These are phyloP conservation scores for Silurus aristotelis DNA, from an alignment of 2,797 vertebrate species.

Conservation along the genomic window DNA sequence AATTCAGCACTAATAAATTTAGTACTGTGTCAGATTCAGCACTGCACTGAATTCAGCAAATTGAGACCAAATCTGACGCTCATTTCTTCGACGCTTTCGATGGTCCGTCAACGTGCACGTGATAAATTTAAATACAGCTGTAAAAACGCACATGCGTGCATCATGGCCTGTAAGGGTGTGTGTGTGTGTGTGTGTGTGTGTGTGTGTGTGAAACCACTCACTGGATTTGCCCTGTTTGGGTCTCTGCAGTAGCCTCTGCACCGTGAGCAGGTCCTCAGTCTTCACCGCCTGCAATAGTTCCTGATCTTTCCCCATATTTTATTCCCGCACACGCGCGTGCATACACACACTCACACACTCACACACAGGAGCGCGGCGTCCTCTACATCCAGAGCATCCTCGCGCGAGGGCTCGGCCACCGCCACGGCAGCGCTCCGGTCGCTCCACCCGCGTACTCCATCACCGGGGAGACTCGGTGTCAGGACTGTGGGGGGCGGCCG, in stretches of 20 bases:
- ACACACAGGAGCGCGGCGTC: conserved; percentile 22
- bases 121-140: not conserved
- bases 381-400: conserved; percentile 70
- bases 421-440: conserved; percentile 53
- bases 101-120: not conserved
- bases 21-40: not conserved
- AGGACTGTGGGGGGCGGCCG: not conserved
- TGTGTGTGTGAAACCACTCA: conserved; percentile 74
- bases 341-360: conserved; percentile 37
- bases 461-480: not conserved
- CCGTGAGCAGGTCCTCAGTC: conserved; percentile 91
- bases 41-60: not conserved
- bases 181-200: conserved; percentile 16
- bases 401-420: conserved; percentile 63
- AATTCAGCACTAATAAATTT: not conserved
- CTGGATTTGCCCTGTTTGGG: conserved; percentile 93
- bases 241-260: conserved; percentile 94
- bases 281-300: conserved; percentile 97
- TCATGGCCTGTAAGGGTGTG: conserved; percentile 9
- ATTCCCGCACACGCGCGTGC: conserved; percentile 28
- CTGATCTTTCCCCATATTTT: conserved; percentile 92
- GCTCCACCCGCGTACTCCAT: conserved; percentile 50
- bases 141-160: not conserved
- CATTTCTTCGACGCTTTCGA: not conserved
- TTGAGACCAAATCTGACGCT: not conserved